A percentile compares a stretch with the other conserved stretches of the same genome.
Evolutionary conservation across 2,888 invertebrate genomes (phyloP).

Genomic region (Clistopyga incitator): DNA sequence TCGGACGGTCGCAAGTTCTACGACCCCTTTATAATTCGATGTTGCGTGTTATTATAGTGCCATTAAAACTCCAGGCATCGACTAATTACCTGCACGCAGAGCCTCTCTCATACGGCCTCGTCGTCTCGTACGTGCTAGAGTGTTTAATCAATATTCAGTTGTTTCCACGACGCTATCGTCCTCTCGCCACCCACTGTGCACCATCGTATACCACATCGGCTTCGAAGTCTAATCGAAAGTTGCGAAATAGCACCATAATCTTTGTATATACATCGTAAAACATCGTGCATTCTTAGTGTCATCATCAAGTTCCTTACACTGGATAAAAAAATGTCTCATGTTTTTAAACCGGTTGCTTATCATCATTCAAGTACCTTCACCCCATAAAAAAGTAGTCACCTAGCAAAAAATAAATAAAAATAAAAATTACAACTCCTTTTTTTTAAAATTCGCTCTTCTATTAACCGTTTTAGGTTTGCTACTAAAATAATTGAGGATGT

Average conservation of each 20-base stretch:
- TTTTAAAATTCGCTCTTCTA: too few relatives aligned
- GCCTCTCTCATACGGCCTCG: constrained; percentile 41
- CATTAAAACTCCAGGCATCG: constrained; percentile 81
- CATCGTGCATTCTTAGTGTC: neutral
- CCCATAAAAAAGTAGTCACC: too few relatives aligned
- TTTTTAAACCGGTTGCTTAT: too few relatives aligned
- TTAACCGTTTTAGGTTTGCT: too few relatives aligned
- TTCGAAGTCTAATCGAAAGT: constrained; percentile 41
- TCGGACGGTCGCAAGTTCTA: constrained; percentile 72
- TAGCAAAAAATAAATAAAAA: too few relatives aligned
- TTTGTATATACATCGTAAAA: neutral
- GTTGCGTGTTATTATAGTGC: constrained; percentile 82
- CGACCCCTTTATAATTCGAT: constrained; percentile 79
- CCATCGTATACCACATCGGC: constrained; percentile 19
- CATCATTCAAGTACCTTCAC: too few relatives aligned
- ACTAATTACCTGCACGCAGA: constrained; percentile 81
- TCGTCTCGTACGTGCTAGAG: constrained; percentile 67
- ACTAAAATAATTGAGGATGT: too few relatives aligned
- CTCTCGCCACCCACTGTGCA: constrained; percentile 62
- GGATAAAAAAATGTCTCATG: too few relatives aligned
- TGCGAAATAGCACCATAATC: neutral
- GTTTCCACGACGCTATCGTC: constrained; percentile 70
- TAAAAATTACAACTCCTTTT: too few relatives aligned
- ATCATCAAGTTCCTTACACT: too few relatives aligned
- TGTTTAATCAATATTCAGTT: constrained; percentile 80